Evolutionary conservation across 2,797 vertebrate genomes (phyloP).

Genomic region (Sebastes matsubarae): DNA sequence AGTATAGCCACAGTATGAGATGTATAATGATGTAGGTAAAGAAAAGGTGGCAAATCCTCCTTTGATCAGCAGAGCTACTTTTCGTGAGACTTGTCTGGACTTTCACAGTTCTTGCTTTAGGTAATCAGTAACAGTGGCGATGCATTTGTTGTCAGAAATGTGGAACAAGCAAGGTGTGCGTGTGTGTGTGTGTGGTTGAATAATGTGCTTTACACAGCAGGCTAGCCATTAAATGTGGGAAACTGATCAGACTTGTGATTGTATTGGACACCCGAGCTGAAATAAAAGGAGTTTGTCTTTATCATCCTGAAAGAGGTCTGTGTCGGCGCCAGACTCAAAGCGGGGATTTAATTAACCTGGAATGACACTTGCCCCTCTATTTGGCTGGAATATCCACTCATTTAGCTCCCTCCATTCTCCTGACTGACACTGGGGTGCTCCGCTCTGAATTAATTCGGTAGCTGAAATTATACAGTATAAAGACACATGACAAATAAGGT

Average conservation of each 20-base stretch:
- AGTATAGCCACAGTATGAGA: background rate
- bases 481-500: conserved; percentile 73
- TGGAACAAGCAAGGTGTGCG: background rate
- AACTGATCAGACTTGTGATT: conserved; percentile 35
- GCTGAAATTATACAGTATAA: conserved; percentile 67
- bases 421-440: conserved; percentile 52
- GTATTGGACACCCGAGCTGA: background rate
- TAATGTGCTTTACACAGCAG: background rate
- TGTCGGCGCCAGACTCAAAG: conserved; percentile 46
- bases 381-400: conserved; percentile 64
- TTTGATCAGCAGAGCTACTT: conserved; percentile 8
- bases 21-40: conserved; percentile 10
- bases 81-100: background rate
- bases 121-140: background rate
- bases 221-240: background rate
- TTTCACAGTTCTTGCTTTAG: conserved; percentile 7
- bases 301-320: conserved; percentile 48
- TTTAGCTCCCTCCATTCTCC: conserved; percentile 66
- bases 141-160: background rate
- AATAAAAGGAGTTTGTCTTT: conserved; percentile 41
- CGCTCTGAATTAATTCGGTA: conserved; percentile 58
- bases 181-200: background rate
- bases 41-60: conserved; percentile 27
- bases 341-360: conserved; percentile 74
- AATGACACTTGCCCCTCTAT: conserved; percentile 58